Conservation (phyloP, 1,140 invertebrate genomes). For the Drosophila lacteicornis region DNA sequence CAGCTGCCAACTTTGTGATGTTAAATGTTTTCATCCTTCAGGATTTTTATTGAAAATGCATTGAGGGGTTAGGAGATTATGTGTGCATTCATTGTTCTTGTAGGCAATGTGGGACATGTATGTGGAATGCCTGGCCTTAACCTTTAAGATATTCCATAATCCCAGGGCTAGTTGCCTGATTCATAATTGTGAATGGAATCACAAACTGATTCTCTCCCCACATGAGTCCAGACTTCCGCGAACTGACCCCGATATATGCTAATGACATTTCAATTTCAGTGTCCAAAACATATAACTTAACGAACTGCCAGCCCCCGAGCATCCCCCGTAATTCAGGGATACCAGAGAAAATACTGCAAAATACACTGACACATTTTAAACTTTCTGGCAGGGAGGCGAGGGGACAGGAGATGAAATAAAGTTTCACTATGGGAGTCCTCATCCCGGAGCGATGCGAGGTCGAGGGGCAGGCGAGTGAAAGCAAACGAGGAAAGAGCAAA, state of each 20-base stretch:
- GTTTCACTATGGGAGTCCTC: slow-evolving; percentile 38
- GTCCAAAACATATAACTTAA: slow-evolving; percentile 30
- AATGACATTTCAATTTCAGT: slow-evolving; percentile 51
- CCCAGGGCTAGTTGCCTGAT: neutral
- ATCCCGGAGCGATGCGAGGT: neutral
- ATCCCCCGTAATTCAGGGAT: slow-evolving; percentile 1
- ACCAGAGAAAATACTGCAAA: slow-evolving; percentile 43
- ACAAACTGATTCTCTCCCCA: neutral
- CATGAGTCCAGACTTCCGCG: neutral
- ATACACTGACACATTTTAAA: slow-evolving; percentile 60
- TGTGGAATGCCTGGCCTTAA: neutral
- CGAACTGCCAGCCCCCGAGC: slow-evolving; percentile 5
- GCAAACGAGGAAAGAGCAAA: slow-evolving; percentile 53
- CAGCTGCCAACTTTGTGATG: slow-evolving; percentile 14
- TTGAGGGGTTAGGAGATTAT: slow-evolving; percentile 9
- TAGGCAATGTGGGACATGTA: neutral
- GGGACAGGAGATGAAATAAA: slow-evolving; percentile 47
- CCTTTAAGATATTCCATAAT: neutral
- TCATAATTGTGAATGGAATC: neutral
- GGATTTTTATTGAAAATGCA: slow-evolving; percentile 25
- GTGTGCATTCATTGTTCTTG: neutral
- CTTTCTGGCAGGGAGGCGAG: slow-evolving; percentile 35
- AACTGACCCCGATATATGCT: slow-evolving; percentile 12
- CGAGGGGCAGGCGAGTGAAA: slow-evolving; percentile 28
- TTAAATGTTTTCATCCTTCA: slow-evolving; percentile 30